These are phyloP conservation scores for Crossaster papposus DNA, from an alignment of 53 echinoderm and acorn worm species.

Conservation along the genomic window DNA sequence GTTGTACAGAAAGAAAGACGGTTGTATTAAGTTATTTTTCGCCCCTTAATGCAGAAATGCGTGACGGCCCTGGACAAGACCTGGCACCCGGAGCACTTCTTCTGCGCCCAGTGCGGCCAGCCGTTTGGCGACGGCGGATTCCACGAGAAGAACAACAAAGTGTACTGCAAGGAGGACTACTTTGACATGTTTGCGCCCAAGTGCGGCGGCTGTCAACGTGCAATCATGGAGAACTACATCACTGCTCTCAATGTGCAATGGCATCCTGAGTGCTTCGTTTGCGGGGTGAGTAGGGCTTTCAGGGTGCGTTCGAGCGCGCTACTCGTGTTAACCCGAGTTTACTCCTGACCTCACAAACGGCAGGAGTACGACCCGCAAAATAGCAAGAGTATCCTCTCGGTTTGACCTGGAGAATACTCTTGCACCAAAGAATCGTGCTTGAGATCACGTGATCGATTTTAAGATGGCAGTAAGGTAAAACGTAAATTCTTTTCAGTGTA, in stretches of 20 bases:
- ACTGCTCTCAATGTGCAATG: conserved; percentile 96
- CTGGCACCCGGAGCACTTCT: conserved; percentile 99
- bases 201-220: conserved; percentile 91
- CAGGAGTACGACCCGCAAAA: too few species aligned
- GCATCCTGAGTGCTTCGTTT: conserved; percentile 99
- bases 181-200: conserved; percentile 99
- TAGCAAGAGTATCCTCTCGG: too few species aligned
- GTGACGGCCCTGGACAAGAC: conserved; percentile 97
- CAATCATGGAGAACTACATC: conserved; percentile 99
- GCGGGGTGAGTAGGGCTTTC: conserved; percentile 69
- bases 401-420: too few species aligned
- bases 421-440: too few species aligned
- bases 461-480: too few species aligned
- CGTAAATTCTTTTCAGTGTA: too few species aligned
- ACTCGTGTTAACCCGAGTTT: too few species aligned
- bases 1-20: too few species aligned
- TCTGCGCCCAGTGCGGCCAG: conserved; percentile 98
- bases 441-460: too few species aligned
- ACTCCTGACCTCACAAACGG: too few species aligned
- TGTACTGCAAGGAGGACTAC: conserved; percentile 95
- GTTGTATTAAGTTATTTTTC: neutral
- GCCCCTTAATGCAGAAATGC: conserved; percentile 71
- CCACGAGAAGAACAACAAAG: conserved; percentile 98
- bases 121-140: conserved; percentile 89
- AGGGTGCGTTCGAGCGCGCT: neutral